Evolutionary conservation across 2,888 invertebrate genomes (phyloP), one percentile per base, ranked within the genome.

Genomic region (Dynastes grantii): DNA sequence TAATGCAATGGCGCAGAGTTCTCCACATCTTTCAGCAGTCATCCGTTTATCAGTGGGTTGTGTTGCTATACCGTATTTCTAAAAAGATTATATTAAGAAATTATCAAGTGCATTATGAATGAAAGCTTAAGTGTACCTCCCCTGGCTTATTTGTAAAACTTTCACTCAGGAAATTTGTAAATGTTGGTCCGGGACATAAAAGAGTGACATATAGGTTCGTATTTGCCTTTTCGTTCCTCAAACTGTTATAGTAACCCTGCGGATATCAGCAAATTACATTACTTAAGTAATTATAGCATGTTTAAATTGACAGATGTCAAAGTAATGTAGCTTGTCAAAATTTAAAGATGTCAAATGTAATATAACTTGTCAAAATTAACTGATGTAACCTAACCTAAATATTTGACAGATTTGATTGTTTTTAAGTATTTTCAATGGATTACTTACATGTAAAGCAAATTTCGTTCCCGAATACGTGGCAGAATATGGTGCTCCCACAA

Each of bases 101-200:
- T 58, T 1, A 6, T 9, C 5, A n/a, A 58, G 0, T 16, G 16
- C 5, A 3, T 6, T 45, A 29, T 29, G 5, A 29, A 61, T 16
- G n/a, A 45, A 5, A 40, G 37, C 13, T 40, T 27, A 61, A 27
- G 63, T 75, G 78, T 87, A 93, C 93, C 89, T 92, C 88, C 78
- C 92, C 93, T 1, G 87, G 82, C 81, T 91, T 91, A 8, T 89
- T 92, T 0, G 95, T 95, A 84, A 94, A 95, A 80, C 93, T 91
- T 85, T 93, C 91, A 40, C 90, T 85, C 45, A 95, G 89, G 81
- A 95, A 92, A 82, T 93, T 92, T 0, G 95, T 94, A 85, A 93
- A 93, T 16, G 93, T 91, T 2, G 96, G 95, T 8, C 96, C 96
- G 0, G 96, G 96, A 84, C 95, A 95, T 53, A 95, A 89, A 61